These are phyloP conservation scores for Zaprionus ghesquierei DNA, from an alignment of 1,140 invertebrate genomes.

Conservation along the genomic window DNA sequence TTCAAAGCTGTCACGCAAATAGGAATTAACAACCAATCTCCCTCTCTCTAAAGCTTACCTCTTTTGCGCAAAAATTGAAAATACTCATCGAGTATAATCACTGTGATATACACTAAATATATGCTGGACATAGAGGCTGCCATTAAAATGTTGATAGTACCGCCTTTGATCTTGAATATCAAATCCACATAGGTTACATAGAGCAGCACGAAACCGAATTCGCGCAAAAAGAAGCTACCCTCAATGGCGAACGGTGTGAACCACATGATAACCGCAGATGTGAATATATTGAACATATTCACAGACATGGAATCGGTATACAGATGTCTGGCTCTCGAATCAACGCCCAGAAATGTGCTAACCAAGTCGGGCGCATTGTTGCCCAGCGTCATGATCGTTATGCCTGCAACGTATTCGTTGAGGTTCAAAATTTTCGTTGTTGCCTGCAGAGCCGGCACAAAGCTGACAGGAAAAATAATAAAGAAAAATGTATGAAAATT, in stretches of 20 bases:
- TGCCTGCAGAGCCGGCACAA: slow-evolving; percentile 87
- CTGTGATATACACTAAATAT: slow-evolving; percentile 8
- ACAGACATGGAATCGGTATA: slow-evolving; percentile 33
- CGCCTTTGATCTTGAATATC: not conserved
- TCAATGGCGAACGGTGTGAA: slow-evolving; percentile 25
- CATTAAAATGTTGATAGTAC: not conserved
- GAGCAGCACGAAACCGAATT: slow-evolving; percentile 23
- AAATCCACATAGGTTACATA: slow-evolving; percentile 30
- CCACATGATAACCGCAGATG: slow-evolving; percentile 19
- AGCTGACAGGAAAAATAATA: slow-evolving; percentile 81
- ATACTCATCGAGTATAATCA: slow-evolving; percentile 27
- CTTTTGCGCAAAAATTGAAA: slow-evolving; percentile 3
- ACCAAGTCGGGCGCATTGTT: slow-evolving; percentile 91
- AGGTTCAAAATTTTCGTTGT: slow-evolving; percentile 86
- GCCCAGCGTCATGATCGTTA: slow-evolving; percentile 90
- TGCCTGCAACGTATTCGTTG: slow-evolving; percentile 90
- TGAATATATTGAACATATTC: slow-evolving; percentile 8
- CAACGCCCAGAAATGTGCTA: slow-evolving; percentile 73
- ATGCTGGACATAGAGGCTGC: slow-evolving; percentile 1
- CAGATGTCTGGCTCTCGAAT: slow-evolving; percentile 7
- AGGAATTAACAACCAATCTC: not conserved
- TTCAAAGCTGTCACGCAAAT: not conserved
- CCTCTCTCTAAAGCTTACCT: not conserved
- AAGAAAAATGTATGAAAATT: not conserved
- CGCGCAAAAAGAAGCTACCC: slow-evolving; percentile 22